Base-by-base conservation (phyloP, 2,113 vertebrate species). In the Panthera tigris region DNA sequence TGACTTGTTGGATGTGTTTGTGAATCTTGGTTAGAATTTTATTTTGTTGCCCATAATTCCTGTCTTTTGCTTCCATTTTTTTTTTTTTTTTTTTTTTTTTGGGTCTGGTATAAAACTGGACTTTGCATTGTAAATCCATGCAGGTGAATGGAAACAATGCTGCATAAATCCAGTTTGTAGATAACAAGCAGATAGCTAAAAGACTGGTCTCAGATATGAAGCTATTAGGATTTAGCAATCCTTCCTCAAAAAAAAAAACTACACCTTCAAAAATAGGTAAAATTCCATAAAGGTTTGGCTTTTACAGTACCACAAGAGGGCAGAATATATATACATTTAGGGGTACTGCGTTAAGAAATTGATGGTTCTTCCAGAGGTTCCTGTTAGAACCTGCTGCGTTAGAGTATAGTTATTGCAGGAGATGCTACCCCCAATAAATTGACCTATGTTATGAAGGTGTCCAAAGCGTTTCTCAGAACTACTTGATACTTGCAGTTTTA, bases 11-110 rank as follows among this genome's bases (percentile, higher is more conserved):
- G 7, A 8, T 81, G 14, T 96, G 29, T 92, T 63, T 95, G 41
- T 98, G 69, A 68, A 4, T 88, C 45, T 74, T 80, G n/a, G 14
- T 69, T 80, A 85, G 21, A 78, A 36, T 52, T 29, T 52, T 82
- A 73, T 74, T 39, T 84, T 7, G 41, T 68, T 65, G 5, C 41
- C 3, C 4, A 18, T 57, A 57, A 81, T 39, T 57, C 0, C 2
- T 80, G 21, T 5, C 11, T n/a, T 66, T 12, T 27, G 8, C 7
- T 61, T 36, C 21, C 1, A 33, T 41, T 63, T 55, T 55, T 11
- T 14, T 36, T 41, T 39, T 39, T 39, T 39, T 41, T 41, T 41
- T 41, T 41, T 45, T 45, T 39, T 39, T 39, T 39, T 4, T 4
- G 39, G 39, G 8, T 81, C 15, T 41, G 50, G 7, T 79, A 27